A percentile compares a stretch with the other conserved stretches of the same genome.
These are phyloP conservation scores for Lophotriccus pileatus DNA, from an alignment of 2,797 vertebrate species.

Conservation along the genomic window DNA sequence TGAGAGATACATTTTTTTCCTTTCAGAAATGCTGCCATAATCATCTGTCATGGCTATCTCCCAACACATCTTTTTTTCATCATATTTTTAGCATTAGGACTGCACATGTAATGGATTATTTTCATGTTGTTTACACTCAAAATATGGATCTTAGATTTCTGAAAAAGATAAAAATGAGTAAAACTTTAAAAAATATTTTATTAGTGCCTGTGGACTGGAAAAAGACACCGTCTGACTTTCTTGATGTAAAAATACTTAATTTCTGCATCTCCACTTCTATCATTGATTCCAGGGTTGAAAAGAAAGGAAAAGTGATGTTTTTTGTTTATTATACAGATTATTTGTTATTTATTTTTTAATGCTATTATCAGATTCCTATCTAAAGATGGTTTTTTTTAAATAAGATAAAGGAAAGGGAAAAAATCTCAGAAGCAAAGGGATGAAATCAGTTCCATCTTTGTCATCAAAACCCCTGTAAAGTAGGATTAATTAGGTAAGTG, in stretches of 20 bases:
- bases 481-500: background rate
- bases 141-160: background rate
- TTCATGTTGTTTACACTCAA: background rate
- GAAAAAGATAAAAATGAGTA: background rate
- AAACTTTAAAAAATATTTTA: background rate
- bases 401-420: background rate
- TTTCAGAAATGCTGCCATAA: background rate
- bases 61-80: background rate
- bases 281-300: background rate
- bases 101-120: background rate
- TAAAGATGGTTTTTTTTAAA: background rate
- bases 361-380: background rate
- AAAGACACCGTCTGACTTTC: background rate
- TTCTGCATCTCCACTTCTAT: background rate
- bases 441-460: background rate
- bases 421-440: background rate
- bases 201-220: background rate
- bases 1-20: background rate
- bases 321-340: background rate
- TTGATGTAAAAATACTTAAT: background rate
- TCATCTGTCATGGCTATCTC: background rate
- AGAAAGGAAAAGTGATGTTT: background rate
- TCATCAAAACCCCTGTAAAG: background rate
- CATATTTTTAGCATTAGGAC: background rate
- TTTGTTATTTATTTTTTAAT: background rate